A percentile compares a stretch with the other conserved stretches of the same genome.
These are phyloP conservation scores for Platynereis dumerilii DNA, from an alignment of 2,888 invertebrate species.

Conservation along the genomic window DNA sequence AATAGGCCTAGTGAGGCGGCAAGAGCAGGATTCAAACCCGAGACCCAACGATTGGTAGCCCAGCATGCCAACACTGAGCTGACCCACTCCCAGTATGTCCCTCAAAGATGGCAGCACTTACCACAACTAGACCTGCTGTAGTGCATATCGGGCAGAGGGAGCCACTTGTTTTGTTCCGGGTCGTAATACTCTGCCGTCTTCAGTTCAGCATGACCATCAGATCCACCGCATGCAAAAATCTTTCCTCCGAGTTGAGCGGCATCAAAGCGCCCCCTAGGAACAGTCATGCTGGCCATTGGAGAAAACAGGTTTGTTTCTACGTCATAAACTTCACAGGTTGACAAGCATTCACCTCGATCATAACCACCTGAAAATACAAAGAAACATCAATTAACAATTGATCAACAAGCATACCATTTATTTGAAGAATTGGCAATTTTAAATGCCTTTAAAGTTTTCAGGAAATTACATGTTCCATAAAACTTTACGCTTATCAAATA, in stretches of 20 bases:
- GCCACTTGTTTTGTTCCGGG: constrained; percentile 66
- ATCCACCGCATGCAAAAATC: constrained; percentile 79
- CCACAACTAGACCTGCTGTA: constrained; percentile 75
- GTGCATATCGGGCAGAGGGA: constrained; percentile 67
- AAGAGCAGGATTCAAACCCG: no score
- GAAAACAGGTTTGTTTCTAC: constrained; percentile 76
- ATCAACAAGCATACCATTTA: no score
- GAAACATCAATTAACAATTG: neutral
- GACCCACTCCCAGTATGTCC: no score
- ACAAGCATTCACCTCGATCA: constrained; percentile 83
- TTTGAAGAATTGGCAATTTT: no score
- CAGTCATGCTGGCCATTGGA: constrained; percentile 74
- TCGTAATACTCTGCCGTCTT: constrained; percentile 74
- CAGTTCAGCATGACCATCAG: constrained; percentile 82
- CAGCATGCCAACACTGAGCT: no score
- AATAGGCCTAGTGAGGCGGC: no score
- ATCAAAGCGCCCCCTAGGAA: constrained; percentile 80
- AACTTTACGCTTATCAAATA: no score
- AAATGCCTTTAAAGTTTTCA: no score
- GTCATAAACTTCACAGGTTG: constrained; percentile 77
- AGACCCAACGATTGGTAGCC: no score
- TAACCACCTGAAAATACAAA: constrained; percentile 71
- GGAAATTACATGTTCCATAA: no score
- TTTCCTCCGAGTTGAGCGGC: constrained; percentile 74
- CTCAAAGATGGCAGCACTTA: constrained; percentile 46